phyloP scores from a whole-genome alignment of 2,113 vertebrate genomes.

The Ceuthmochares aereus region DNA sequence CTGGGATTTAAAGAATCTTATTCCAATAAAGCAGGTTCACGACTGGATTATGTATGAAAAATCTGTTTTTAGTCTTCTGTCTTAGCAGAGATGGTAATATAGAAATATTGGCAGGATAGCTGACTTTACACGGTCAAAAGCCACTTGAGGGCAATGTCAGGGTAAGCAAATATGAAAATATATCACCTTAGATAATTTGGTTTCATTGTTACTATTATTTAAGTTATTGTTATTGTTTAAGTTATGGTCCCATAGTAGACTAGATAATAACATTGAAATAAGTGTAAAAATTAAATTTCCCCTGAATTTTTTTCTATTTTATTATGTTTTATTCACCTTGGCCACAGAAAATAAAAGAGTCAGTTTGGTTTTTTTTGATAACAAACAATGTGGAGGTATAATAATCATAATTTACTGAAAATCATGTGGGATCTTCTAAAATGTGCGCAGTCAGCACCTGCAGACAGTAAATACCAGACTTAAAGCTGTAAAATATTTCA shows the following conservation, averaged over 20 bases:
- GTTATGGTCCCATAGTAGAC: not conserved
- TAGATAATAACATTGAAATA: not conserved
- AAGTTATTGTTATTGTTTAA: not conserved
- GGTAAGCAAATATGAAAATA: not conserved
- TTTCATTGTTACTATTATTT: not conserved
- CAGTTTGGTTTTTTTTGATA: fast-evolving
- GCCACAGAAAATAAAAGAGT: not conserved
- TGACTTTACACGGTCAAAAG: not conserved
- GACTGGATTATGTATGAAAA: not conserved
- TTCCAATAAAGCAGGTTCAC: not conserved
- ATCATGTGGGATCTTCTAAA: not conserved
- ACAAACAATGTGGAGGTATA: not conserved
- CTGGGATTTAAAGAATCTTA: not conserved
- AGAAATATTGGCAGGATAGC: not conserved
- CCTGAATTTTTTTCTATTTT: not conserved
- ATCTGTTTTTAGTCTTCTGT: not conserved
- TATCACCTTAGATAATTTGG: not conserved
- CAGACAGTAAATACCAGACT: not conserved
- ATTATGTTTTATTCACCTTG: not conserved
- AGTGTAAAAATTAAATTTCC: not conserved
- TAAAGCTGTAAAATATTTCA: not conserved
- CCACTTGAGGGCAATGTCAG: not conserved
- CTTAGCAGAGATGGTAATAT: not conserved
- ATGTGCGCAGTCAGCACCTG: not conserved
- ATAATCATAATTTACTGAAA: not conserved